These are phyloP conservation scores for Sclerurus mexicanus DNA, from an alignment of 2,113 vertebrate genomes.

Conservation along the genomic window DNA sequence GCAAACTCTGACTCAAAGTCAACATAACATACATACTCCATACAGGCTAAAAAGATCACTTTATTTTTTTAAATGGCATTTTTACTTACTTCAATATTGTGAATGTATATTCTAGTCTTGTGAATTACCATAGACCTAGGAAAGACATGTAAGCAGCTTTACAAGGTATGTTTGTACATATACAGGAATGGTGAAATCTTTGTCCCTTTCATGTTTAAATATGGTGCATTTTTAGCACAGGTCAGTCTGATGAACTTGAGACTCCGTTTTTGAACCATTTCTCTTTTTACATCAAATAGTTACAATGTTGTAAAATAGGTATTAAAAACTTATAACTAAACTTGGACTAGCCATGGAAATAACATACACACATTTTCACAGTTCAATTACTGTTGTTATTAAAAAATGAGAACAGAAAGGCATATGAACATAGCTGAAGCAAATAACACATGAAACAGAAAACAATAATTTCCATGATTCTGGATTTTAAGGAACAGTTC, in stretches of 20 bases:
- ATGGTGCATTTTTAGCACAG: not conserved
- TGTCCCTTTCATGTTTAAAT: not conserved
- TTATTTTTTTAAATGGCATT: not conserved
- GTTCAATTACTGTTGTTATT: not conserved
- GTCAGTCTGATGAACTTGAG: not conserved
- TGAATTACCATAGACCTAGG: not conserved
- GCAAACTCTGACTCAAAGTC: not conserved
- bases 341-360: not conserved
- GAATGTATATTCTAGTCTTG: not conserved
- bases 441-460: not conserved
- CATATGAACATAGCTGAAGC: not conserved
- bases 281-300: not conserved
- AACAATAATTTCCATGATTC: not conserved
- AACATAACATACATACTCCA: fast-evolving
- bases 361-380: not conserved
- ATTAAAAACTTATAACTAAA: not conserved
- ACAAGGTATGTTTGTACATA: not conserved
- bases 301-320: not conserved
- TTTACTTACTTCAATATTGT: not conserved
- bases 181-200: not conserved
- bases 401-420: not conserved
- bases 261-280: not conserved
- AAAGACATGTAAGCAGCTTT: not conserved
- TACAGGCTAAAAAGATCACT: not conserved
- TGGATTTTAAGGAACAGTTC: not conserved